Evolutionary conservation across 1,140 invertebrate species (phyloP).

Genomic region (Apolygus lucorum): DNA sequence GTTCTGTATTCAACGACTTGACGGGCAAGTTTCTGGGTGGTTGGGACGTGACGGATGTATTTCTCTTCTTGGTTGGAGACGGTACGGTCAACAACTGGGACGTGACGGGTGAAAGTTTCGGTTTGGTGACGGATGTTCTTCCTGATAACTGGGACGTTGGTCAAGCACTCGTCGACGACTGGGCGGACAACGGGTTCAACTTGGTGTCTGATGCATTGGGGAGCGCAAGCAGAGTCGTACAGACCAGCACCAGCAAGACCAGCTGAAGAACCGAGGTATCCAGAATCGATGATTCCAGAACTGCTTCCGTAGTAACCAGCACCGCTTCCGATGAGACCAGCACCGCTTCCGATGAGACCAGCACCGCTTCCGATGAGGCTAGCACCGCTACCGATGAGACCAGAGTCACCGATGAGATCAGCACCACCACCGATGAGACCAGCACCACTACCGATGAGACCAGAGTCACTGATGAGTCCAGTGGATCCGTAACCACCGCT

Average conservation of each 20-base stretch:
- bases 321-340: neutral
- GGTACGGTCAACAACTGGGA: slow-evolving; percentile 16
- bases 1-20: slow-evolving; percentile 8
- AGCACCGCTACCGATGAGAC: neutral
- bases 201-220: slow-evolving; percentile 17
- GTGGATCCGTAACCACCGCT: too few relatives aligned
- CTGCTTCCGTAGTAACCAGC: too few relatives aligned
- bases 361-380: neutral
- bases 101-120: slow-evolving; percentile 21
- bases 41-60: slow-evolving; percentile 16
- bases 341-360: neutral
- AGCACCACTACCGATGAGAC: neutral
- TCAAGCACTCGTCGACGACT: slow-evolving; percentile 26
- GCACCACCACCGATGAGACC: neutral
- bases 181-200: slow-evolving; percentile 20
- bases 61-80: slow-evolving; percentile 13
- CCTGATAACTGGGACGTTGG: slow-evolving; percentile 21
- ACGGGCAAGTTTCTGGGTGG: slow-evolving; percentile 1
- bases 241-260: neutral
- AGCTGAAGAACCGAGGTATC: neutral
- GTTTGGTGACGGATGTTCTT: slow-evolving; percentile 9
- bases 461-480: neutral
- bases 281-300: neutral
- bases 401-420: neutral
- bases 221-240: neutral